phyloP scores from a whole-genome alignment of 2,888 invertebrate species.

The Drosophila suboccidentalis region DNA sequence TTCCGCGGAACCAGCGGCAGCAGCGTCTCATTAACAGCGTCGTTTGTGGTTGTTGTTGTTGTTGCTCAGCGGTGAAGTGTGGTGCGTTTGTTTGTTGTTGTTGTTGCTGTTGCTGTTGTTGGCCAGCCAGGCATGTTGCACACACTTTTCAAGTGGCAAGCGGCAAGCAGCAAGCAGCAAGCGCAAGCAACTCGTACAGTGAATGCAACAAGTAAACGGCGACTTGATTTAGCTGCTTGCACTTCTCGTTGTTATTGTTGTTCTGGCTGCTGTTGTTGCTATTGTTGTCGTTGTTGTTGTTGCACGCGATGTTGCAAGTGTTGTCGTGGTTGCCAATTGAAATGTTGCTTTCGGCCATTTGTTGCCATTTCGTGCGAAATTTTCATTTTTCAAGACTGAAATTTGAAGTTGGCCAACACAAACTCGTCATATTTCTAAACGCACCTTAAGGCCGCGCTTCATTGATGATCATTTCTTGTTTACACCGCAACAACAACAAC shows the following conservation, averaged over 20 bases:
- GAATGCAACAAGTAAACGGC: constrained; percentile 42
- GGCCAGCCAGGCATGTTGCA: constrained; percentile 41
- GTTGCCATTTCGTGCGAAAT: constrained; percentile 67
- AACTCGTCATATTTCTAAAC: constrained; percentile 2
- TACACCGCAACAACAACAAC: constrained; percentile 27
- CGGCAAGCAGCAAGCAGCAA: constrained; percentile 54
- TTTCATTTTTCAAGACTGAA: constrained; percentile 45
- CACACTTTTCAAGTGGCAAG: constrained; percentile 71
- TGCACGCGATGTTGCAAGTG: constrained; percentile 46
- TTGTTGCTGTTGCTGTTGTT: background rate
- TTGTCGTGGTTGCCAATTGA: constrained; percentile 39
- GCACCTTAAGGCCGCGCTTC: constrained; percentile 21
- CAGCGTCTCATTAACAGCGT: constrained; percentile 55
- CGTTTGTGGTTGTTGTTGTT: background rate
- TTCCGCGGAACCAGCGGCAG: constrained; percentile 72
- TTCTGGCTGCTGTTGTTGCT: constrained; percentile 1
- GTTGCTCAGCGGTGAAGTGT: constrained; percentile 2
- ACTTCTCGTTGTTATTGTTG: constrained; percentile 22
- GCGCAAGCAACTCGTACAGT: constrained; percentile 44
- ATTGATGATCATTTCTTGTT: constrained; percentile 56
- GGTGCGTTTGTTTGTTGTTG: background rate
- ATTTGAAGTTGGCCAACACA: constrained; percentile 13
- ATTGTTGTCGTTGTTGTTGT: constrained; percentile 10
- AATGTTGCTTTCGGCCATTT: constrained; percentile 51
- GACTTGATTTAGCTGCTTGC: constrained; percentile 51